Evolutionary conservation across 1,140 invertebrate genomes (phyloP), one percentile per base, ranked within the genome.

Genomic region (Aphidius ervi): DNA sequence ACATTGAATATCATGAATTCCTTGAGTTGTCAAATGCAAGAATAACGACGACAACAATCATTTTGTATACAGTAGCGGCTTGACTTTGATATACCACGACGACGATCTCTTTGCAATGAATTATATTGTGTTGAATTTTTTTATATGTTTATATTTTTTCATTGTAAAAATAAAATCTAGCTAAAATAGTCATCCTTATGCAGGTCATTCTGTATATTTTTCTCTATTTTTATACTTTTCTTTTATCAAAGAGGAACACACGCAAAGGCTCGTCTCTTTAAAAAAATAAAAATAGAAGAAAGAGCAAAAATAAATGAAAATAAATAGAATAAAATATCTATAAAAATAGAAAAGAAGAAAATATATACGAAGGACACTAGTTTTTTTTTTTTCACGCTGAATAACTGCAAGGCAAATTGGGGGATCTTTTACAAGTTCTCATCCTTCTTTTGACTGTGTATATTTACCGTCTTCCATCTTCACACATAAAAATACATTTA

Each of bases 401-500:
- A 52, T 50, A 59, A 43, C 48, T 59, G 4, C 40, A 46, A 49
- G 56, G 56, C 56, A 58, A 58, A 58, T 58, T 58, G 56, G 39
- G 46, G 43, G 40, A 16, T 49, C 48, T 31, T 31, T 31, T 49
- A 49, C 4, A 7, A 37, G 3, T 49, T 45, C 4, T 45, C 2
- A 9, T 9, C 10, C 7, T 45, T 9, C 10, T 7, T 45, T 9
- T 45, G 43, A 9, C 7, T 45, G 4, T 45, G 4, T 45, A 5
- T 45, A 45, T 45, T 7, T 45, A 45, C 10, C 10, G 43, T 45
- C 7, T 9, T 45, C 16, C 16, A 16, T 16, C 16, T 16, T 16
- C 16, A 16, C 16, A 16, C 16, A 16, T 16, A 16, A 16, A 16
- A 16, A 16, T 9, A 43, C 42, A 7, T 56, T 56, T 46, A 7